Evolutionary conservation across 2,113 vertebrate species (phyloP).

Genomic region (Tachysurus vachellii): DNA sequence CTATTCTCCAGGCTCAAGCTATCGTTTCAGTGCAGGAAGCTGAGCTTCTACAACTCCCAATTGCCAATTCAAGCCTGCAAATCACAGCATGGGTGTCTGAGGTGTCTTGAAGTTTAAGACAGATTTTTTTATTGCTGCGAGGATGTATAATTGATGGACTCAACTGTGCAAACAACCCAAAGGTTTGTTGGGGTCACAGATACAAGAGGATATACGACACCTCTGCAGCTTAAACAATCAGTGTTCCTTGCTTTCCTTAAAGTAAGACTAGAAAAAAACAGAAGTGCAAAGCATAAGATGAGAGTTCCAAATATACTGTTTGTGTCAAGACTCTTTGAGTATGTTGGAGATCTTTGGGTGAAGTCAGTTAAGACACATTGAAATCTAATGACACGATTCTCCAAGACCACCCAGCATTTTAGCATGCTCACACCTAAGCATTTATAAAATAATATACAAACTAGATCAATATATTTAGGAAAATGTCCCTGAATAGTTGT

Average conservation of each 20-base stretch:
- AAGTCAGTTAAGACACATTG: neutral
- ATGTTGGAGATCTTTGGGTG: neutral
- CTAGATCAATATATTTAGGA: neutral
- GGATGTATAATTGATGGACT: neutral
- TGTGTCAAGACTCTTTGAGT: neutral
- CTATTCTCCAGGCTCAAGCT: constrained; percentile 38
- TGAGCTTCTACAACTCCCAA: constrained; percentile 3
- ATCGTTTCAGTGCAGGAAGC: constrained; percentile 20
- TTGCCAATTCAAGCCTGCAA: neutral
- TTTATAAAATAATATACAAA: neutral
- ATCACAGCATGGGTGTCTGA: constrained; percentile 15
- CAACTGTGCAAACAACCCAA: neutral
- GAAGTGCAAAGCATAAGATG: neutral
- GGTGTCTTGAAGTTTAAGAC: constrained; percentile 8
- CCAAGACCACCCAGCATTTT: constrained; percentile 37
- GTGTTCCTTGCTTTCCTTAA: neutral
- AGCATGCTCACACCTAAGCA: neutral
- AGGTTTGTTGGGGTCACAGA: neutral
- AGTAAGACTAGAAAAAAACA: neutral
- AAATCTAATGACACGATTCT: neutral
- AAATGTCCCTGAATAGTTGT: neutral
- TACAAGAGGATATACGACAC: neutral
- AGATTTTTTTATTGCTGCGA: neutral
- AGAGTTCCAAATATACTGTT: neutral
- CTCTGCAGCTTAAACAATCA: neutral